Evolutionary conservation across 1,140 invertebrate species (phyloP), one percentile per base, ranked within the genome.

Genomic region (Venturia canescens): DNA sequence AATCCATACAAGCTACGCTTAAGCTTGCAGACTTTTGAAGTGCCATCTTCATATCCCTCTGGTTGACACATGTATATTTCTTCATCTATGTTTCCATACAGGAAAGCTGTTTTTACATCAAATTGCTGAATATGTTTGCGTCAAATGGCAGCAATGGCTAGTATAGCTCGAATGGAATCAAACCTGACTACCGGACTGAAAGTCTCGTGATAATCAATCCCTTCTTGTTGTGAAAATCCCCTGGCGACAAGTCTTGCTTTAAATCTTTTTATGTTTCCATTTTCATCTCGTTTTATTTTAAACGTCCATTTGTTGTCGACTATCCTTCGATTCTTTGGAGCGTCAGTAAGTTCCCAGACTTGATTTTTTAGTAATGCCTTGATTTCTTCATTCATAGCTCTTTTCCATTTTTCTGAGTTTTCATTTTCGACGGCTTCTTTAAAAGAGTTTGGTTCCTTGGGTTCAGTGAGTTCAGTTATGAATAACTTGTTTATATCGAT

Each of bases 81-180:
- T 80, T 91, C 88, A 31, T 85, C 82, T 70, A 90, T 70, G 13
- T 85, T 71, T 75, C 86, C 87, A 83, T 91, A 85, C 60, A 89
- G 79, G 79, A 90, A 92, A 21, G 89, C 89, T 74, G 90, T 88
- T 74, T 84, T 84, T 9, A 90, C 87, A 84, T 92, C 92, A 67
- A 91, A 84, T 63, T 83, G 82, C 83, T 18, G 53, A 16, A 29
- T 18, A 50, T 26, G 23, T 60, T 26, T 6, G 38, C 48, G 74
- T 50, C 29, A 18, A 23, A 11, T 23, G 63, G 85, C 87, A 89
- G 63, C 63, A 9, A 66, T 26, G 26, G 63, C 63, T 21, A 66
- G 63, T 9, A 66, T 66, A 26, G 23, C 63, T 3, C 63, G n/a
- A 6, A 66, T 66, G 18, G 63, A 66, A 15, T 66, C 23, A 26